Evolutionary conservation across 2,113 vertebrate species (phyloP).

Genomic region (Eidolon helvum): DNA sequence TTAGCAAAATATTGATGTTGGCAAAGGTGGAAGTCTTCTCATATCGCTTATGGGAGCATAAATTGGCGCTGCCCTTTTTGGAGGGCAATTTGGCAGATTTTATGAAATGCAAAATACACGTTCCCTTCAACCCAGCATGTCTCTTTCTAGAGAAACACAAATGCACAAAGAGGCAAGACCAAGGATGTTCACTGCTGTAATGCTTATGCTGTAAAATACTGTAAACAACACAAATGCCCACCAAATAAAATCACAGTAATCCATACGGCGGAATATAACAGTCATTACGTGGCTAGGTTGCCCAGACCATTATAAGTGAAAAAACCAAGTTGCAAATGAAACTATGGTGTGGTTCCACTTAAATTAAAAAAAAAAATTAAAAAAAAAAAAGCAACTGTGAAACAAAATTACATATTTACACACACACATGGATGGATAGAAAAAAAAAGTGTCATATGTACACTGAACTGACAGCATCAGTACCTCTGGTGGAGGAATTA

Average conservation of each 20-base stretch:
- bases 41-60: neutral
- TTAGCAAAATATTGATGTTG: constrained; percentile 31
- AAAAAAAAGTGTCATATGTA: neutral
- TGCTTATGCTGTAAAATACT: neutral
- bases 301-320: constrained; percentile 1
- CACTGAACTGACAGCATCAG: neutral
- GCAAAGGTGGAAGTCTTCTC: constrained; percentile 2
- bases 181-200: neutral
- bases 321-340: constrained; percentile 43
- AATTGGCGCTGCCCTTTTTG: neutral
- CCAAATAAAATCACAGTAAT: neutral
- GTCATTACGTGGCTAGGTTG: neutral
- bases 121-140: neutral
- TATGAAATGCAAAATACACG: constrained; percentile 11
- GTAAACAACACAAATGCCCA: neutral
- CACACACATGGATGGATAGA: neutral
- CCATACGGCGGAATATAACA: neutral
- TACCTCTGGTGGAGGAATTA: neutral
- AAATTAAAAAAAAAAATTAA: neutral
- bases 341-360: neutral
- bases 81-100: neutral
- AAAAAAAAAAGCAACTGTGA: neutral
- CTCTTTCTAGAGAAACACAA: constrained; percentile 11
- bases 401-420: constrained; percentile 3
- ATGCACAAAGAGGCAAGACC: neutral